Percentiles rank a stretch among this genome's conserved stretches.
Evolutionary conservation across 2,113 vertebrate species (phyloP).

Genomic region (Coptodon bakossiorum): DNA sequence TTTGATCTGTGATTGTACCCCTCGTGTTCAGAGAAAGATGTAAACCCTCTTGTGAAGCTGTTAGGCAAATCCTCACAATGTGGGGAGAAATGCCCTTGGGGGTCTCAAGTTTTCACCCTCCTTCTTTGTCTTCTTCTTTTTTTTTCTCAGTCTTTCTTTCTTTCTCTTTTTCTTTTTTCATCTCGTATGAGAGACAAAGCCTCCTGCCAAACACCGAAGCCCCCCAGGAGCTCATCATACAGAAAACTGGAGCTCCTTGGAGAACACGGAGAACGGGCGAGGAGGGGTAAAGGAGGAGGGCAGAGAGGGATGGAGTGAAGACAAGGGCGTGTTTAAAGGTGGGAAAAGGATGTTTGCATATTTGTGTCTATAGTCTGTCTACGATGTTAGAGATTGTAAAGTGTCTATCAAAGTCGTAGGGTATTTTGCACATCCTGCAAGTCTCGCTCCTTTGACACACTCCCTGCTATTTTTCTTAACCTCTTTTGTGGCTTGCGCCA

Average conservation of each 20-base stretch:
- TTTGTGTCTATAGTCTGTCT: slow-evolving; percentile 17
- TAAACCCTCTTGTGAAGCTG: slow-evolving; percentile 76
- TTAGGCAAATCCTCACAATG: slow-evolving; percentile 76
- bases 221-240: slow-evolving; percentile 74
- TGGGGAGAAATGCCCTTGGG: slow-evolving; percentile 67
- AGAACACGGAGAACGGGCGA: slow-evolving; percentile 37
- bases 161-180: slow-evolving; percentile 41
- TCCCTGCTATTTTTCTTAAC: slow-evolving; percentile 71
- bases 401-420: slow-evolving; percentile 48
- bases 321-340: slow-evolving; percentile 41
- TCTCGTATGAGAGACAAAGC: slow-evolving; percentile 71
- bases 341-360: slow-evolving; percentile 17
- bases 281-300: slow-evolving; percentile 8
- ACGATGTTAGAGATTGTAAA: slow-evolving; percentile 58
- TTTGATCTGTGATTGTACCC: slow-evolving; percentile 78
- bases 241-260: slow-evolving; percentile 58
- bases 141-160: slow-evolving; percentile 36
- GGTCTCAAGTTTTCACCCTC: slow-evolving; percentile 66
- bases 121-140: slow-evolving; percentile 42
- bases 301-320: neutral
- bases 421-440: slow-evolving; percentile 61
- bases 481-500: slow-evolving; percentile 72
- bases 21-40: slow-evolving; percentile 72
- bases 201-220: slow-evolving; percentile 72
- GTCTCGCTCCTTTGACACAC: slow-evolving; percentile 65